These are phyloP conservation scores for Pollicipes pollicipes DNA, from an alignment of 1,140 invertebrate genomes.

Conservation along the genomic window DNA sequence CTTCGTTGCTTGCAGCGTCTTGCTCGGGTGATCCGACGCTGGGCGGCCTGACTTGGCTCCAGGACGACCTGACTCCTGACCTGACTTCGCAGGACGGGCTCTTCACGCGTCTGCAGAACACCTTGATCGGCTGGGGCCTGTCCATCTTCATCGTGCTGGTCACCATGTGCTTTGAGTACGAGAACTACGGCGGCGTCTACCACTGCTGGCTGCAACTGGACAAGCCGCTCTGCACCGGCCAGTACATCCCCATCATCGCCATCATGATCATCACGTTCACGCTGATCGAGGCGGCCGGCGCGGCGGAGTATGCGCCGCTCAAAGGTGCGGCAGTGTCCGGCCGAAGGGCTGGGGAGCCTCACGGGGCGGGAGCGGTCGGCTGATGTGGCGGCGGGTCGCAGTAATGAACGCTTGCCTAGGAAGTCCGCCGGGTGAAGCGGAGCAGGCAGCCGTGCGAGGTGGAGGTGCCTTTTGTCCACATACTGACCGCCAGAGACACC, in stretches of 20 bases:
- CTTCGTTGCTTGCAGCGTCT: too few relatives aligned
- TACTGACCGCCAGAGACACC: too few relatives aligned
- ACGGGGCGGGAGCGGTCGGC: too few relatives aligned
- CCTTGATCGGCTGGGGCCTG: constrained; percentile 24
- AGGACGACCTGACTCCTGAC: too few relatives aligned
- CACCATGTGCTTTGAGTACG: constrained; percentile 21
- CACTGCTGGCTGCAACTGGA: constrained; percentile 25
- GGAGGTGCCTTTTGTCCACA: too few relatives aligned
- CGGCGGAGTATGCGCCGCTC: constrained; percentile 22
- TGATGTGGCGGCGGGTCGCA: too few relatives aligned
- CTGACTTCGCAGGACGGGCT: constrained; percentile 20
- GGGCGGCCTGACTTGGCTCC: too few relatives aligned
- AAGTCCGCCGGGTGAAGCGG: too few relatives aligned
- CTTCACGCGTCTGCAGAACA: constrained; percentile 21
- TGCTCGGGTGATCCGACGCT: too few relatives aligned
- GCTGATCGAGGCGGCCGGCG: constrained; percentile 24
- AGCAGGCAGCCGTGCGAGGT: too few relatives aligned
- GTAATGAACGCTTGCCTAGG: too few relatives aligned
- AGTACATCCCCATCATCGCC: constrained; percentile 20
- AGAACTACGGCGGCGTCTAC: constrained; percentile 23
- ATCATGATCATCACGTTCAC: constrained; percentile 22
- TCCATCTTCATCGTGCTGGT: constrained; percentile 20
- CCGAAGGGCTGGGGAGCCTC: too few relatives aligned
- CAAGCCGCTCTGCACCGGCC: constrained; percentile 19
- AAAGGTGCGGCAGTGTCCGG: constrained; percentile 12